Base-by-base conservation (phyloP, 2,888 invertebrate genomes). In the Oscheius sp. region DNA sequence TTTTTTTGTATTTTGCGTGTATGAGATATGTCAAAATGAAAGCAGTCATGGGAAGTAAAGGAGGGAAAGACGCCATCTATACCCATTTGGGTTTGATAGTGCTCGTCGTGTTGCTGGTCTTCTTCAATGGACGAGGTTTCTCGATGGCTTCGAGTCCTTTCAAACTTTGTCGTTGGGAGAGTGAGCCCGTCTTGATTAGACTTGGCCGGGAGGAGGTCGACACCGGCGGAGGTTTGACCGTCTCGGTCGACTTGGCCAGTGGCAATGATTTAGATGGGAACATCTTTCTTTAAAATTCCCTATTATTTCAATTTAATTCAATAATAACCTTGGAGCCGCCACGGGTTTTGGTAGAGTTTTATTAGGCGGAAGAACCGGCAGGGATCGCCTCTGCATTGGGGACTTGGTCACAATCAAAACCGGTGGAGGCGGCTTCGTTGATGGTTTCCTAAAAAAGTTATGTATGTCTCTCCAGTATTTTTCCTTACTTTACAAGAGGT, bases 41-140 rank as follows among this genome's bases (percentile, higher is more conserved):
- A 43, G 63, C 45, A 45, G 35, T 45, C 63, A 63, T 63, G 41
- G 63, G 35, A 35, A 35, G 35, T 3, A 9, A 35, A 3, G 35
- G 9, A 9, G 35, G 35, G 9, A 9, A 9, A 35, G 35, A 45
- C 12, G n/a, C 35, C n/a, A n/a, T n/a, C n/a, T 41, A 70, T n/a
- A 70, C 70, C 70, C 70, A 70, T 59, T 70, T 58, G 13, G 70
- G 70, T 45, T 70, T 70, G 9, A 23, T 21, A n/a, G 70, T 46
- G 0, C 18, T 9, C 25, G 55, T 35, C 52, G n/a, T 23, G 29
- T 2, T 45, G 9, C 21, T 3, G 2, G 58, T 68, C 56, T 73
- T 73, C 58, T 68, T 73, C 18, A 73, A 21, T 16, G 73, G 73
- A 1, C 59, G 55, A 41, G 73, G 73, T 21, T 66, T 66, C 21